phyloP scores from a whole-genome alignment of 2,888 invertebrate species.

The Schizotus pectinicornis region DNA sequence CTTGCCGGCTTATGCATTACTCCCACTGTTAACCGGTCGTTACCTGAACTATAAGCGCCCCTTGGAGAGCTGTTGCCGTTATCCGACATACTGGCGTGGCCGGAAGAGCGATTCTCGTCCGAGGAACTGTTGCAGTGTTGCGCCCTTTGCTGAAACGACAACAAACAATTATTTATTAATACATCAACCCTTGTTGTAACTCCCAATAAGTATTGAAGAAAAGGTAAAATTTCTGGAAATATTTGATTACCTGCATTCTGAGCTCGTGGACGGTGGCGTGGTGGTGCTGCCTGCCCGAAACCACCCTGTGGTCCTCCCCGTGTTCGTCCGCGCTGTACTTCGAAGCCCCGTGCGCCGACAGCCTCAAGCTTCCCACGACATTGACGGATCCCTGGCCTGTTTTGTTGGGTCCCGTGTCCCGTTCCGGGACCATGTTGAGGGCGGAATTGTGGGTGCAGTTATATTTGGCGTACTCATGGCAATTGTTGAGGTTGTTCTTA shows the following conservation, averaged over 20 bases:
- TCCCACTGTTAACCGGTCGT: slow-evolving; percentile 69
- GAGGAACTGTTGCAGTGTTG: slow-evolving; percentile 72
- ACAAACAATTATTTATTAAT: slow-evolving; percentile 8
- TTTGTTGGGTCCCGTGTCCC: slow-evolving; percentile 61
- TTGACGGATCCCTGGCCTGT: slow-evolving; percentile 56
- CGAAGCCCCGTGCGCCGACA: slow-evolving; percentile 42
- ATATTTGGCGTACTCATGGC: slow-evolving; percentile 47
- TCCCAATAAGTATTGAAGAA: too few species aligned
- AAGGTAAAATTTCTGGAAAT: too few species aligned
- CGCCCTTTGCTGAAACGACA: slow-evolving; percentile 44
- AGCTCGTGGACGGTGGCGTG: slow-evolving; percentile 69
- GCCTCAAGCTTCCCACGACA: slow-evolving; percentile 47
- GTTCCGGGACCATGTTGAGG: slow-evolving; percentile 62
- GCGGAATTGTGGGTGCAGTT: slow-evolving; percentile 46
- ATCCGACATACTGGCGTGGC: slow-evolving; percentile 94
- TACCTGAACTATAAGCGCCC: slow-evolving; percentile 64
- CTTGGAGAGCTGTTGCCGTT: slow-evolving; percentile 74
- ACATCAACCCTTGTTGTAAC: too few species aligned
- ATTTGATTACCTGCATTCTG: slow-evolving; percentile 63
- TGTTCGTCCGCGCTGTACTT: slow-evolving; percentile 40
- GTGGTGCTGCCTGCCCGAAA: slow-evolving; percentile 63
- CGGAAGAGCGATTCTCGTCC: slow-evolving; percentile 89
- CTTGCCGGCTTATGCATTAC: slow-evolving; percentile 70
- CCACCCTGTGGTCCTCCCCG: slow-evolving; percentile 46
- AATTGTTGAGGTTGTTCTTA: slow-evolving; percentile 46